A percentile compares a stretch with the other conserved stretches of the same genome.
These are phyloP conservation scores for Alcis repandata DNA, from an alignment of 2,888 invertebrate genomes.

Conservation along the genomic window DNA sequence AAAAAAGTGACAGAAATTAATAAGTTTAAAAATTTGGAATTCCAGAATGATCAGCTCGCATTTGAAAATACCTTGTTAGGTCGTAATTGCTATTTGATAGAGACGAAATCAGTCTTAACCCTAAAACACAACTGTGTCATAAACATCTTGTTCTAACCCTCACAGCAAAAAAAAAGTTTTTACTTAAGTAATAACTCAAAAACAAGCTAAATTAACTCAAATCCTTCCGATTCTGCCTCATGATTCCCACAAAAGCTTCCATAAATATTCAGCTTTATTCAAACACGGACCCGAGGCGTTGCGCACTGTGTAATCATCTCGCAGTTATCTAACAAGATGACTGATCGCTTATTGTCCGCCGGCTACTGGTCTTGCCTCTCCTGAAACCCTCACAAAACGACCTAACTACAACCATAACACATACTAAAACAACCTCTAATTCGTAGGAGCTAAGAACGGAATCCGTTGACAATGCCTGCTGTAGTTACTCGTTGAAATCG, in stretches of 20 bases:
- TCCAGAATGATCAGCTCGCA: too few species aligned
- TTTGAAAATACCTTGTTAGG: too few species aligned
- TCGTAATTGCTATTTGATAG: too few species aligned
- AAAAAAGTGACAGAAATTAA: too few species aligned
- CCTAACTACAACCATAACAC: slow-evolving; percentile 44
- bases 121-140: background rate
- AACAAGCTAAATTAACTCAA: slow-evolving; percentile 31
- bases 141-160: too few species aligned
- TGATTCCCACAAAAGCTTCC: slow-evolving; percentile 39
- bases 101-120: too few species aligned
- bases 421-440: slow-evolving; percentile 51
- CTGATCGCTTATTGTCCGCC: slow-evolving; percentile 82
- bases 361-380: slow-evolving; percentile 79
- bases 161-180: background rate
- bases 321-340: slow-evolving; percentile 78
- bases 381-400: slow-evolving; percentile 48
- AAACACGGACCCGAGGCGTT: slow-evolving; percentile 44
- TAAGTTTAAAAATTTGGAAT: too few species aligned
- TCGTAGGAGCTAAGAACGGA: background rate
- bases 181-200: slow-evolving; percentile 1
- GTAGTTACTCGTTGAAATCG: slow-evolving; percentile 19
- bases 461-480: background rate
- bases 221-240: slow-evolving; percentile 29
- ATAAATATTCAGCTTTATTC: slow-evolving; percentile 48
- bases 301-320: slow-evolving; percentile 70